Conservation (phyloP, 2,797 vertebrate genomes). For the Odontamblyopus lacepedii region DNA sequence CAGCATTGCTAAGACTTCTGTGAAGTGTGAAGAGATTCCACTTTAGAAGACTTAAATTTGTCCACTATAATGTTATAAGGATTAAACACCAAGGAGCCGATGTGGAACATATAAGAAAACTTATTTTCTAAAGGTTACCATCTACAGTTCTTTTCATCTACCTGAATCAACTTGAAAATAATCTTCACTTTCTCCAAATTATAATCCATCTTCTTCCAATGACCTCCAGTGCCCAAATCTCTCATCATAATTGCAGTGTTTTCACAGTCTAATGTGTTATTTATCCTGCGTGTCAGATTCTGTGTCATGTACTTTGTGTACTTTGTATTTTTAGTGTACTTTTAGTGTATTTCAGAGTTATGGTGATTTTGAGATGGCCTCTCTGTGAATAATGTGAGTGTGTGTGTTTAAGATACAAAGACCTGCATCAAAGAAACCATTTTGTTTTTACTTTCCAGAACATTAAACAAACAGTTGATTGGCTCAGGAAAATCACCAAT, state of each 20-base stretch:
- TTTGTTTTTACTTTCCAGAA: conserved; percentile 60
- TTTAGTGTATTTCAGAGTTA: conserved; percentile 13
- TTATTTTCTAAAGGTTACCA: neutral
- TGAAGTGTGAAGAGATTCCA: too few species aligned
- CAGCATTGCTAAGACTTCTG: too few species aligned
- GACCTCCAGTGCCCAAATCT: conserved; percentile 26
- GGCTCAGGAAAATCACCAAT: conserved; percentile 39
- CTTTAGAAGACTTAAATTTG: too few species aligned
- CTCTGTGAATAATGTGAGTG: conserved; percentile 30
- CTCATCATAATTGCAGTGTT: conserved; percentile 28
- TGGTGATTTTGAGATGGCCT: conserved; percentile 38
- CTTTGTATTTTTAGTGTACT: conserved; percentile 3
- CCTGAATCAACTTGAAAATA: conserved; percentile 3
- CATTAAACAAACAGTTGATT: conserved; percentile 46
- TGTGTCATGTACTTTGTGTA: conserved; percentile 8
- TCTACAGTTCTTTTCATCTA: neutral
- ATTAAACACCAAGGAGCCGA: too few species aligned
- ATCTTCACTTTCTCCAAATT: conserved; percentile 2
- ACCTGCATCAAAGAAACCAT: conserved; percentile 56
- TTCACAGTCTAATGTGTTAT: conserved; percentile 45
- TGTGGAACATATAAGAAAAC: neutral
- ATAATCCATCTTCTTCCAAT: conserved; percentile 18
- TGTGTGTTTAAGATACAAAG: conserved; percentile 38
- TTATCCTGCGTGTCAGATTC: conserved; percentile 30
- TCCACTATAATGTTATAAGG: too few species aligned